Conservation (phyloP, 2,797 vertebrate species). For the Valencia hispanica region DNA sequence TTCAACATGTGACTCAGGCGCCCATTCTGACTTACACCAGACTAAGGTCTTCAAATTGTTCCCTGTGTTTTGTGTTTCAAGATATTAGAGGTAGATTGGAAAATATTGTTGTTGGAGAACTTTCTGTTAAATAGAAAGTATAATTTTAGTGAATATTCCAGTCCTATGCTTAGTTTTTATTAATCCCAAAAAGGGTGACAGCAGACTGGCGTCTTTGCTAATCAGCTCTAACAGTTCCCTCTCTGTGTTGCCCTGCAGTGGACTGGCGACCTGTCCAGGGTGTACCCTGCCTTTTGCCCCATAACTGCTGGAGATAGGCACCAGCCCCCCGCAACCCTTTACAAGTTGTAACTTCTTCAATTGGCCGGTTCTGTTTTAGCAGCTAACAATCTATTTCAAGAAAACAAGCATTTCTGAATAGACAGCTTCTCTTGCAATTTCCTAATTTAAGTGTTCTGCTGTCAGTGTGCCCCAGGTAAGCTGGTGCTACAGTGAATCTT, state of each 20-base stretch:
- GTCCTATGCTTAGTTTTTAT: not conserved
- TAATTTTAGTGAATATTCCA: not conserved
- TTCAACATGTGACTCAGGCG: slow-evolving; percentile 2
- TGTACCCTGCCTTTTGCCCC: too few species aligned
- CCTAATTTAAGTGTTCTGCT: too few species aligned
- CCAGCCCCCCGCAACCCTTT: too few species aligned
- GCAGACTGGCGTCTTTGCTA: not conserved
- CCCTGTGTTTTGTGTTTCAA: not conserved
- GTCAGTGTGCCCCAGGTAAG: too few species aligned
- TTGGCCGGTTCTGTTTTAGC: not conserved
- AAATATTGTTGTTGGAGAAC: not conserved
- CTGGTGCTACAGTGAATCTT: too few species aligned
- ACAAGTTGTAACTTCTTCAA: not conserved
- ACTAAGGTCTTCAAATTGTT: slow-evolving; percentile 7
- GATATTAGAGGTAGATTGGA: not conserved
- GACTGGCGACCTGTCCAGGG: too few species aligned
- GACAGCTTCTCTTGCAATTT: not conserved
- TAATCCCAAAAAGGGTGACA: not conserved
- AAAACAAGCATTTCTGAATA: not conserved
- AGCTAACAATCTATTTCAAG: not conserved
- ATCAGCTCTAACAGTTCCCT: not conserved
- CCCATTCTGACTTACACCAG: slow-evolving; percentile 31
- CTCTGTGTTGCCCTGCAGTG: too few species aligned
- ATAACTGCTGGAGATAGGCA: too few species aligned
- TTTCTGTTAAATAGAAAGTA: not conserved